These are phyloP conservation scores for Bombus turneri DNA, from an alignment of 1,140 invertebrate genomes.

Conservation along the genomic window DNA sequence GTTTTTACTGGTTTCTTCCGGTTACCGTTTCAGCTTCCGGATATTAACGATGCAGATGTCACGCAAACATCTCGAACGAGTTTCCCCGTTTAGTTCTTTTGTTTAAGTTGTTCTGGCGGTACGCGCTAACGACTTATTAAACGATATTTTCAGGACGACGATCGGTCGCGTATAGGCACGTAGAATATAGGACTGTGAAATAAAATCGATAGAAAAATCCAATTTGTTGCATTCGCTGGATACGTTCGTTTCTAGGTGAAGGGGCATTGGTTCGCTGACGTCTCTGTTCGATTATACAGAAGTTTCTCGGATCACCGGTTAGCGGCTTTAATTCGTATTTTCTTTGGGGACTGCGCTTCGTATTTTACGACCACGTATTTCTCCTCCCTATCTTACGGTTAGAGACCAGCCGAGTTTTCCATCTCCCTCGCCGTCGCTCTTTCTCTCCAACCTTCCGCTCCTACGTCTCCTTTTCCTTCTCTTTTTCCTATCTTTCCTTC, in stretches of 20 bases:
- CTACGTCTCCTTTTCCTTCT: neutral
- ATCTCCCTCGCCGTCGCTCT: conserved; percentile 38
- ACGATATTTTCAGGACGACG: too few relatives aligned
- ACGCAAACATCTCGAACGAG: neutral
- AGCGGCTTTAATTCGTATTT: conserved; percentile 78
- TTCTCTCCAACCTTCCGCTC: conserved; percentile 4
- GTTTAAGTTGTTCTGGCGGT: too few relatives aligned
- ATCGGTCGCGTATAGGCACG: too few relatives aligned
- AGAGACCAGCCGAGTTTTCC: conserved; percentile 75
- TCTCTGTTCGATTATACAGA: conserved; percentile 62
- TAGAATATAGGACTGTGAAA: neutral
- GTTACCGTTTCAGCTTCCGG: neutral
- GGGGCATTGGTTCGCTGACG: conserved; percentile 6
- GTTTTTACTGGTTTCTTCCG: neutral
- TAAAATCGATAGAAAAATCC: neutral
- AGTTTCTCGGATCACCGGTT: conserved; percentile 60
- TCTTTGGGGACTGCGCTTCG: conserved; percentile 75
- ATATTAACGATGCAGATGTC: neutral
- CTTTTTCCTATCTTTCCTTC: neutral
- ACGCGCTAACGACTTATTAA: too few relatives aligned
- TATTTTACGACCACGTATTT: conserved; percentile 78
- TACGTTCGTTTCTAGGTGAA: neutral
- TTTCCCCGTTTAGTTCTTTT: too few relatives aligned
- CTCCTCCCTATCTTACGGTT: conserved; percentile 68
- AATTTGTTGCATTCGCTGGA: too few relatives aligned